Percentiles rank a stretch among this genome's conserved stretches.
These are phyloP conservation scores for Enteromius treurensis DNA, from an alignment of 2,797 vertebrate genomes.

Conservation along the genomic window DNA sequence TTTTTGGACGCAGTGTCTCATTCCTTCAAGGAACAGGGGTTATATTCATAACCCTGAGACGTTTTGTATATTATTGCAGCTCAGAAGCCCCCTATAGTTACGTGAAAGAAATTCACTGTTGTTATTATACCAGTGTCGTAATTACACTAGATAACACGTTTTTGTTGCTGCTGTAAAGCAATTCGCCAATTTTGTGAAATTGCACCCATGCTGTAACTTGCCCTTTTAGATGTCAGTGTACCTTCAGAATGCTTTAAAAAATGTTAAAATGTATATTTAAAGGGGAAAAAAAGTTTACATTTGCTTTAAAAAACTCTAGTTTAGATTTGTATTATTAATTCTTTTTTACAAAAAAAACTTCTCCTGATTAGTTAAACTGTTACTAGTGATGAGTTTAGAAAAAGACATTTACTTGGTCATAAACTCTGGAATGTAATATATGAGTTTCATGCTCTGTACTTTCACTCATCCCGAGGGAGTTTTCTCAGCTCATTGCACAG, in stretches of 20 bases:
- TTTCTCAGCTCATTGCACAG: slow-evolving; percentile 2
- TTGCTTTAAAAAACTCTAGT: neutral
- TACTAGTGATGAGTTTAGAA: neutral
- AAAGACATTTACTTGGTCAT: neutral
- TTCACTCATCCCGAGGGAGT: neutral
- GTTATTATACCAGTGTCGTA: neutral
- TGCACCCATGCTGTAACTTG: neutral
- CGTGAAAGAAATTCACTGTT: neutral
- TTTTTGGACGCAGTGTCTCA: too few relatives aligned
- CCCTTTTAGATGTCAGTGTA: neutral
- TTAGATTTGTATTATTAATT: slow-evolving; percentile 15
- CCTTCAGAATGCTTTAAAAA: neutral
- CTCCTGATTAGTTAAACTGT: slow-evolving; percentile 9
- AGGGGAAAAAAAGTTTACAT: neutral
- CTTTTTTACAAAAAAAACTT: neutral
- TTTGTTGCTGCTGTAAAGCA: neutral
- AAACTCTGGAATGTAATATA: slow-evolving; percentile 33
- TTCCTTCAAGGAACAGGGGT: too few relatives aligned
- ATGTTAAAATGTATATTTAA: neutral
- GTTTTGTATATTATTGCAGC: neutral
- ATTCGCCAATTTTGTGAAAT: neutral
- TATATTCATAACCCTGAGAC: too few relatives aligned
- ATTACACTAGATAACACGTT: neutral
- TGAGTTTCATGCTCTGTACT: slow-evolving; percentile 17
- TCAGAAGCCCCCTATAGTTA: neutral